Percentiles rank a stretch among this genome's conserved stretches.
These are phyloP conservation scores for Myotis brandtii DNA, from an alignment of 2,113 vertebrate genomes.

Conservation along the genomic window DNA sequence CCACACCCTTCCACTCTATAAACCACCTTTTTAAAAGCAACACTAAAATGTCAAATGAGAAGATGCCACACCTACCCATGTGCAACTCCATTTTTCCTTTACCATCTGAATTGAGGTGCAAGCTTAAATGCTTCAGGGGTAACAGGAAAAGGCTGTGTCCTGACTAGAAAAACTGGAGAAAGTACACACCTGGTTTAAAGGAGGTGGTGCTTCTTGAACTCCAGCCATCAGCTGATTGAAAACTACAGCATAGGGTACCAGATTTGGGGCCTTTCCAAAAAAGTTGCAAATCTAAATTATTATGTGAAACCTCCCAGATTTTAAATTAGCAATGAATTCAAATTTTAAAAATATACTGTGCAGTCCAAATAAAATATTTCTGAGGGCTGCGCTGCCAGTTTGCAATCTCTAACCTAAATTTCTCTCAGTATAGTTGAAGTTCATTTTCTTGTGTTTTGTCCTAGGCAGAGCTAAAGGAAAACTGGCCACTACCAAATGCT, in stretches of 20 bases:
- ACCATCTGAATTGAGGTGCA: background rate
- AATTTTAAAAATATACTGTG: background rate
- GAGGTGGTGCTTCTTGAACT: background rate
- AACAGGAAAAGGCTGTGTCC: background rate
- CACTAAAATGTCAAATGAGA: background rate
- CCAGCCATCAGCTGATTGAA: background rate
- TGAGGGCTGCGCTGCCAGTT: background rate
- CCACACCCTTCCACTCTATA: background rate
- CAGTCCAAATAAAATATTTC: background rate
- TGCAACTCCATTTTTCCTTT: conserved; percentile 7
- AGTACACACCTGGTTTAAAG: background rate
- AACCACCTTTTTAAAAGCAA: background rate
- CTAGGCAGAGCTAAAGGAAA: background rate
- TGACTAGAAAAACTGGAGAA: background rate
- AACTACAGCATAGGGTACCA: background rate
- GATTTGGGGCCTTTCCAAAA: background rate
- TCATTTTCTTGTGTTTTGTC: background rate
- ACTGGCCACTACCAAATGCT: background rate
- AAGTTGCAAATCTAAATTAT: background rate
- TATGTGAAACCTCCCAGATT: background rate
- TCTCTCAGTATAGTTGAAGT: background rate
- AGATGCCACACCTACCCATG: background rate
- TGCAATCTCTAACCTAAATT: background rate
- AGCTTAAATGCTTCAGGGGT: background rate
- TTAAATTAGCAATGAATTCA: conserved; percentile 7